A percentile compares a stretch with the other conserved stretches of the same genome.
Evolutionary conservation across 2,113 vertebrate genomes (phyloP).

Genomic region (Anarrhichthys ocellatus): DNA sequence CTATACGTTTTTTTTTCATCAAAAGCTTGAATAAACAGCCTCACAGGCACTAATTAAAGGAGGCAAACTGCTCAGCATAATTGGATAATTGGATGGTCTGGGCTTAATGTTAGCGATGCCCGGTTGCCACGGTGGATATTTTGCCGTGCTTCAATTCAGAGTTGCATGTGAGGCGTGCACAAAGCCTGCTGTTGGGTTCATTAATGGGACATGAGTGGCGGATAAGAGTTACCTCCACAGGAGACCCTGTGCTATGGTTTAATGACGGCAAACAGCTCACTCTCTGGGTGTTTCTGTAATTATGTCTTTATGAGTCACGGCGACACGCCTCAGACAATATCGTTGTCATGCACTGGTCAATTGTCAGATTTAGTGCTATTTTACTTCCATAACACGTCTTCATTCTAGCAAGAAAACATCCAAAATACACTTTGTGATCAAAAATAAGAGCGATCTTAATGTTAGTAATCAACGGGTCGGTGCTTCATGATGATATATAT

Average conservation of each 20-base stretch:
- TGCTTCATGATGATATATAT: background rate
- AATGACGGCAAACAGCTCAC: background rate
- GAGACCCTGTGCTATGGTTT: background rate
- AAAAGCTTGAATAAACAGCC: background rate
- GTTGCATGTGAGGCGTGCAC: too few species aligned
- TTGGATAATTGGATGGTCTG: background rate
- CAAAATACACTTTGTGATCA: background rate
- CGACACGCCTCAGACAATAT: background rate
- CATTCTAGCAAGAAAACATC: too few species aligned
- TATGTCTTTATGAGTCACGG: background rate
- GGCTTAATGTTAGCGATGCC: background rate
- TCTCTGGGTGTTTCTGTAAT: background rate
- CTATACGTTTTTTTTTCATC: background rate
- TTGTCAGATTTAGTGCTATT: background rate
- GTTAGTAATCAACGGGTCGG: background rate
- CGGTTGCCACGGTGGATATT: background rate
- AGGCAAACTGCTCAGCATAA: background rate
- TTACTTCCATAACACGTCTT: too few species aligned
- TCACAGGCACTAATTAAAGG: background rate
- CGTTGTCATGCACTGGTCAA: background rate
- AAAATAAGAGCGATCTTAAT: background rate
- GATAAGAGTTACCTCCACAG: background rate
- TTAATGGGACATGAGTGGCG: too few species aligned
- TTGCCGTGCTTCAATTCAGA: background rate
- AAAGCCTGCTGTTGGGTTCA: too few species aligned